These are phyloP conservation scores for Eurosta solidaginis DNA, from an alignment of 1,140 invertebrate species.

Conservation along the genomic window DNA sequence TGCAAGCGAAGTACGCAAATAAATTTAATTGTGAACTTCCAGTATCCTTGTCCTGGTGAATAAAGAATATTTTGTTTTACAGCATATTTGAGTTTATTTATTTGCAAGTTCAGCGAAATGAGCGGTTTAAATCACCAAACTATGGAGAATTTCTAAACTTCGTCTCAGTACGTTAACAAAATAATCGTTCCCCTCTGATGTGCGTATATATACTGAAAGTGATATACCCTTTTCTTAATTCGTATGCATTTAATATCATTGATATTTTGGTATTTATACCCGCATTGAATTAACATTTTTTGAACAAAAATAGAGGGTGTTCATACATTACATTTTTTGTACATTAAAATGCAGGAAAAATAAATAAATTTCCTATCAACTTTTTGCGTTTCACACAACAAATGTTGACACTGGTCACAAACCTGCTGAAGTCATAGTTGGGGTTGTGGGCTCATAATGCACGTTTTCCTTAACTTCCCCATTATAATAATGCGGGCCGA, in stretches of 20 bases:
- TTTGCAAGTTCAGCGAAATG: no score
- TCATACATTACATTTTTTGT: no score
- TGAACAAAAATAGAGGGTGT: not conserved
- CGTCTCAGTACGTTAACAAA: no score
- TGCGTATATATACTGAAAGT: not conserved
- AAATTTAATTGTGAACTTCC: no score
- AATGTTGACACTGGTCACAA: not conserved
- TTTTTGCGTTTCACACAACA: not conserved
- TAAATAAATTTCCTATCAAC: not conserved
- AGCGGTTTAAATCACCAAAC: no score
- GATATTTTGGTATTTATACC: slow-evolving; percentile 17
- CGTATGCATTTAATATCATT: slow-evolving; percentile 1
- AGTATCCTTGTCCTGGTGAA: no score
- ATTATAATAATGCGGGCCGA: not conserved
- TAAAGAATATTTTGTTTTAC: no score
- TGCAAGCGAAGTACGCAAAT: no score
- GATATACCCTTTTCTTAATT: not conserved
- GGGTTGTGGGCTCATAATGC: not conserved
- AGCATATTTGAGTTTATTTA: no score
- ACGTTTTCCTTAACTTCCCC: not conserved
- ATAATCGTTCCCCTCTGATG: no score
- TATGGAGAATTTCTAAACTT: no score
- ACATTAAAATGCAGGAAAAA: slow-evolving; percentile 26
- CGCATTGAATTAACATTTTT: slow-evolving; percentile 23
- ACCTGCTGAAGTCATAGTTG: not conserved